Evolutionary conservation across 2,888 invertebrate genomes (phyloP), one percentile per base, ranked within the genome.

Genomic region (Malacosoma neustria): DNA sequence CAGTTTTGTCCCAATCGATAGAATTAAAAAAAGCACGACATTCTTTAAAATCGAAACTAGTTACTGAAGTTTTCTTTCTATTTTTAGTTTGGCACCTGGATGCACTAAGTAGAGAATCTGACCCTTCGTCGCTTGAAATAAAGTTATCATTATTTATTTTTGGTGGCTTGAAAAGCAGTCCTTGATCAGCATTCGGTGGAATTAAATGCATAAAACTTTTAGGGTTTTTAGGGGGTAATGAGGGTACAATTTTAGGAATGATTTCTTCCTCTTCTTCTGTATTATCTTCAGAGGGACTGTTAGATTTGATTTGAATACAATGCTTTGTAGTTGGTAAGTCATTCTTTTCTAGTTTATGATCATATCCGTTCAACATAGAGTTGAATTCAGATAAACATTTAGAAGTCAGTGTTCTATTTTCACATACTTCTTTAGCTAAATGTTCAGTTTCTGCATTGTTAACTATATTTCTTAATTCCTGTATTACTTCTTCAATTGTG

Each of bases 401-500:
- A 43, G 74, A 77, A 45, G 73, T 72, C 4, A 75, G 74, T 29
- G 79, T 72, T 36, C 69, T 67, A 32, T 65, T 66, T 35, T 81
- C 77, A 37, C 55, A 73, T 11, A 48, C 51, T 32, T 70, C 84
- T 49, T 84, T 87, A 45, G 80, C 74, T 39, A 87, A 87, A 37
- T 87, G 85, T 69, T 92, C 90, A 0, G 92, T 91, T 72, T 95
- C 94, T 1, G 93, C 94, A 54, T 94, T 93, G 60, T 93, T 94
- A 1, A 94, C 93, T 43, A 95, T 94, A 54, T 94, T 94, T 46
- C 92, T 88, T 29, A 95, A 72, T 66, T 95, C 94, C 69, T 94
- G 94, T 57, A 95, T 94, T 1, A 94, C 95, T 72, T 94, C 94
- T 54, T 95, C 94, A 43, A 95, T 94, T 2, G 94, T 94, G 0